Conservation (phyloP, 2,797 vertebrate genomes). For the Danio choprae region DNA sequence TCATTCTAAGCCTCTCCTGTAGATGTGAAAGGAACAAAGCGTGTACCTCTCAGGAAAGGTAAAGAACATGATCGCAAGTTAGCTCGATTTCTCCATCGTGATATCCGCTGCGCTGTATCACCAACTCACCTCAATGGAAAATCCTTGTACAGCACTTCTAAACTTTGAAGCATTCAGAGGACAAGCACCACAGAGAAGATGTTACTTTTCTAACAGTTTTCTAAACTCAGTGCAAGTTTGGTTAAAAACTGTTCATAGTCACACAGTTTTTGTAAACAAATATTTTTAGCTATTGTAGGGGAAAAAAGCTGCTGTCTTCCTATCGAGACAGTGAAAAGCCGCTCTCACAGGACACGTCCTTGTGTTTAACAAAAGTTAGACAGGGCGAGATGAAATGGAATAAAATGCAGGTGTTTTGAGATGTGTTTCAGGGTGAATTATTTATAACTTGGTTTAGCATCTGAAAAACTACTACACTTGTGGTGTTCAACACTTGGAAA, state of each 20-base stretch:
- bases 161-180: background rate
- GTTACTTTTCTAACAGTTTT: slow-evolving; percentile 2
- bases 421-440: background rate
- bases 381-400: background rate
- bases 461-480: background rate
- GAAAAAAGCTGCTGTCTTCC: background rate
- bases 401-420: background rate
- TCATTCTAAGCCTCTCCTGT: slow-evolving; percentile 37
- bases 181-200: slow-evolving; percentile 9
- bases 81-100: slow-evolving; percentile 16
- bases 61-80: slow-evolving; percentile 40
- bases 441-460: slow-evolving; percentile 1
- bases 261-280: background rate
- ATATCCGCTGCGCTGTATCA: slow-evolving; percentile 4
- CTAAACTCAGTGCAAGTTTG: background rate
- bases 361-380: background rate
- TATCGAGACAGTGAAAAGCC: background rate
- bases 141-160: slow-evolving; percentile 10
- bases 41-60: slow-evolving; percentile 23
- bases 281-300: slow-evolving; percentile 1
- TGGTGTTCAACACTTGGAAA: background rate
- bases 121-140: slow-evolving; percentile 11
- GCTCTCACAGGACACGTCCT: background rate
- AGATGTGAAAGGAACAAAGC: slow-evolving; percentile 40
- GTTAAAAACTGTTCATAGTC: background rate